Base-by-base conservation (phyloP, 2,888 invertebrate genomes). In the Sialis lutaria region DNA sequence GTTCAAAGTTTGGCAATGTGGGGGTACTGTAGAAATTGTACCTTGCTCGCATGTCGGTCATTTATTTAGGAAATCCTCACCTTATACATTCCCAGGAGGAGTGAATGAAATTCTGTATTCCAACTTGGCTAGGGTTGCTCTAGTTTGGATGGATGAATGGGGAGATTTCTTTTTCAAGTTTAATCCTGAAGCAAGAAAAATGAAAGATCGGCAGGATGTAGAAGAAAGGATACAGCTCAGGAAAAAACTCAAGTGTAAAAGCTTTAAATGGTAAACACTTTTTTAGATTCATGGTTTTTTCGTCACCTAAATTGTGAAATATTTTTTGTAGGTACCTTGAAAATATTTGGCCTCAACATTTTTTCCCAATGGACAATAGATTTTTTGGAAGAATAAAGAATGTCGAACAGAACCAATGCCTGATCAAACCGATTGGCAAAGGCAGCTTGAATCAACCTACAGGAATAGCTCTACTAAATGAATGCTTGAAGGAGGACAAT, bases 71-170 rank as follows among this genome's bases (percentile, higher is more conserved):
- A 84, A 86, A 63, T 84, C 85, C 40, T 92, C 95, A 1, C 97
- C 97, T 0, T 97, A 98, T 60, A 84, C 88, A 2, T 96, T 96
- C 66, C 87, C 88, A 0, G 95, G 95, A 0, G 96, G 93, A 0
- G 85, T 91, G 5, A 75, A 78, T 1, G 82, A 86, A 54, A 82
- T 90, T n/a, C 70, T 97, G 1, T 85, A 88, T 54, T 75, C 83
- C 0, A 98, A 98, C 67, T 70, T 95, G 34, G 92, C 91, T 0
- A 70, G 98, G 49, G 93, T 92, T 0, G 95, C 95, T 1, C 72
- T 86, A 2, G 96, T 96, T 0, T 98, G 97, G 97, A 88, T 98
- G 87, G 97, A 97, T 60, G 87, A 96, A 47, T 96, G 95, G 86
- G 83, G 87, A 8, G 82, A 87, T 51, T 92, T 93, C 64, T 89